Evolutionary conservation across 2,888 invertebrate species (phyloP).

Genomic region (Diachrysia chrysitis): DNA sequence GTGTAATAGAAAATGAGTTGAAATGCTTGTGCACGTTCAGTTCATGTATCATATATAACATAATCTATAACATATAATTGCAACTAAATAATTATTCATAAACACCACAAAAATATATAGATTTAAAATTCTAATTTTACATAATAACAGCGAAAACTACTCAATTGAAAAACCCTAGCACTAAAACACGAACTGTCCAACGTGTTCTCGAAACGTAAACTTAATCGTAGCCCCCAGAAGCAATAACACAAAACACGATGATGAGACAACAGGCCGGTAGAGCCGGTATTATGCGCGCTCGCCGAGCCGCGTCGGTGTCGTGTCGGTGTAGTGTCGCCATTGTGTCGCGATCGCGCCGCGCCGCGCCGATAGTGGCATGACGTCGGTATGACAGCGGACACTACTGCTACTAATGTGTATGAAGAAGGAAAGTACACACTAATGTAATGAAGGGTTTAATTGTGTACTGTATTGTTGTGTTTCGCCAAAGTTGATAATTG

Average conservation of each 20-base stretch:
- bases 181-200: too few relatives aligned
- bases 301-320: background rate
- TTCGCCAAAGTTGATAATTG: background rate
- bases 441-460: background rate
- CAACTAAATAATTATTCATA: too few relatives aligned
- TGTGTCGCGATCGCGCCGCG: constrained; percentile 7
- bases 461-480: background rate
- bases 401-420: constrained; percentile 14
- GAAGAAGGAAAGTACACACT: background rate
- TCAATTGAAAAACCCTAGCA: too few relatives aligned
- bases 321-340: background rate
- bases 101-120: too few relatives aligned
- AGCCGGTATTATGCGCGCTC: constrained; percentile 13
- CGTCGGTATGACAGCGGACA: constrained; percentile 55
- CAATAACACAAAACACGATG: background rate
- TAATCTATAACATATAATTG: too few relatives aligned
- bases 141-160: too few relatives aligned
- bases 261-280: constrained; percentile 8
- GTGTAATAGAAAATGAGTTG: too few relatives aligned
- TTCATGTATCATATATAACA: too few relatives aligned
- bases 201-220: background rate
- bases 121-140: too few relatives aligned
- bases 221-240: background rate
- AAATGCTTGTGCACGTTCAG: too few relatives aligned
- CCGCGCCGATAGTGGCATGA: constrained; percentile 35